Evolutionary conservation across 2,888 invertebrate species (phyloP).

Genomic region (Mesorhabditis spiculigera): DNA sequence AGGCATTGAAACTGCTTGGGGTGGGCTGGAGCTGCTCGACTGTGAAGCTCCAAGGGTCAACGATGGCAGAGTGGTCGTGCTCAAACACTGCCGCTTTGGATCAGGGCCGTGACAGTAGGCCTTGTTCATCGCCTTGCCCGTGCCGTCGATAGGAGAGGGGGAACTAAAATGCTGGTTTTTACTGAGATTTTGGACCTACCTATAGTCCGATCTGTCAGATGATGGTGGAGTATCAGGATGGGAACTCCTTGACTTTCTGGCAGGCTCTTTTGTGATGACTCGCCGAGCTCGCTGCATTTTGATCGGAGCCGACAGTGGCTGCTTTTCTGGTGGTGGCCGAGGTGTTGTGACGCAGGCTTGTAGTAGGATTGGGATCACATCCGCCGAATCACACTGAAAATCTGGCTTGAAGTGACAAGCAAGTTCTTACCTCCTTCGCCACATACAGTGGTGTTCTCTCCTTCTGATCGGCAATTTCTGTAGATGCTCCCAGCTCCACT

Average conservation of each 20-base stretch:
- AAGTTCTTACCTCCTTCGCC: not conserved
- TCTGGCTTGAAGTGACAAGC: not conserved
- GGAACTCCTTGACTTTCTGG: not conserved
- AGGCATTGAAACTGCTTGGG: not conserved
- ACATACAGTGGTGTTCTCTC: not conserved
- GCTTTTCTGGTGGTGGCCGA: slow-evolving; percentile 2
- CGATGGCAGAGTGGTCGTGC: not conserved
- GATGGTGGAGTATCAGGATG: slow-evolving; percentile 5
- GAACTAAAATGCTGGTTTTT: not conserved
- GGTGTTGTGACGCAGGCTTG: not conserved
- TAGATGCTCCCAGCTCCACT: not conserved
- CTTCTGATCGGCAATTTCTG: slow-evolving; percentile 6
- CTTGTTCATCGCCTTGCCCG: not conserved
- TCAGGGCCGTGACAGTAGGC: not conserved
- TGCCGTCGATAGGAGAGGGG: not conserved
- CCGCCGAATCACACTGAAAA: not conserved
- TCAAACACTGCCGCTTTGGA: not conserved
- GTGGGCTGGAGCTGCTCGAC: not conserved
- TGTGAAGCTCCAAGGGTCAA: not conserved
- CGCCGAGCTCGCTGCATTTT: not conserved
- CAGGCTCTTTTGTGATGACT: not conserved
- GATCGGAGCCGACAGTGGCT: not conserved
- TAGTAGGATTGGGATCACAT: not conserved
- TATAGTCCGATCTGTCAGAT: not conserved
- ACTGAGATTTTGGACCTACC: not conserved